phyloP scores from a whole-genome alignment of 2,797 vertebrate genomes.

The Malacoraja senta region DNA sequence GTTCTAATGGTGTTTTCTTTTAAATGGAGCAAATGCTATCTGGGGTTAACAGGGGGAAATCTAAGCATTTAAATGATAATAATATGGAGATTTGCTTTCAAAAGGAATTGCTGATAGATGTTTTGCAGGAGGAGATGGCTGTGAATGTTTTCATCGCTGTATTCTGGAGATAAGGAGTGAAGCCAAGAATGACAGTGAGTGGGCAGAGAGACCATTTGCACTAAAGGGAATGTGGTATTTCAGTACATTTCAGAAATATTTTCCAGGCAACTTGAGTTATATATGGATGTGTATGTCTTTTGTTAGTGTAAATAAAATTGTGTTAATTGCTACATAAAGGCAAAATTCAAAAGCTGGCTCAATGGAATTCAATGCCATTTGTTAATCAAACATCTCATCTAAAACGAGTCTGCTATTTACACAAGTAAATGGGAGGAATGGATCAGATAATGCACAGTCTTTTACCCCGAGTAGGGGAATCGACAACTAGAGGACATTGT shows the following conservation, averaged over 20 bases:
- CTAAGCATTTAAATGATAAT: background rate
- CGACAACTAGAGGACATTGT: too few species aligned
- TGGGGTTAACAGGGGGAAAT: background rate
- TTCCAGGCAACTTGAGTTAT: background rate
- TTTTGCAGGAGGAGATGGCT: background rate
- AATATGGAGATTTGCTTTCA: background rate
- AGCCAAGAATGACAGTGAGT: background rate
- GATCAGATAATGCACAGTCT: too few species aligned
- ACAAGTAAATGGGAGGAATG: background rate
- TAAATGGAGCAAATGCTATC: background rate
- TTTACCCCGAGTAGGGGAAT: too few species aligned
- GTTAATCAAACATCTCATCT: background rate
- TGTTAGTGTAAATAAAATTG: background rate
- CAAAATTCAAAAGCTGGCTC: background rate
- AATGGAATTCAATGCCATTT: background rate
- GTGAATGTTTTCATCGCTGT: background rate
- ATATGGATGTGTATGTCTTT: background rate
- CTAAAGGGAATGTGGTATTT: conserved; percentile 7
- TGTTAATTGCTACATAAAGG: background rate
- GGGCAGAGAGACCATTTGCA: background rate
- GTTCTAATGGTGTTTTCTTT: background rate
- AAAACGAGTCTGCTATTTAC: background rate
- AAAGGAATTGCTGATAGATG: conserved; percentile 18
- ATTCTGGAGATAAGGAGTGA: conserved; percentile 10
- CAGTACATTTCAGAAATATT: conserved; percentile 3